Conservation (phyloP, 2,113 vertebrate genomes). For the Clupea harengus region DNA sequence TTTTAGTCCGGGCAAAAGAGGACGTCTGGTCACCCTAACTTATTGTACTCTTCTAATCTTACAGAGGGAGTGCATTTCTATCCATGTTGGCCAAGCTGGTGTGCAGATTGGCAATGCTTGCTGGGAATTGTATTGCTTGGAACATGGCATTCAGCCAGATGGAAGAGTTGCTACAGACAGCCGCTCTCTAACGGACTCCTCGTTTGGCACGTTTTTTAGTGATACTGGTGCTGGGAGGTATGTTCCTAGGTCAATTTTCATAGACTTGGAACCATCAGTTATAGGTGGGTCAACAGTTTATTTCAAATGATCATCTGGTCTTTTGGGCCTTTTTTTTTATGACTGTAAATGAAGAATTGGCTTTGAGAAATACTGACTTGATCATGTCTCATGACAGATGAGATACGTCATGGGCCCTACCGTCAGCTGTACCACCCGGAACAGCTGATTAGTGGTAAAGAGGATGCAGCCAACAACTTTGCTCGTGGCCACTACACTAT, state of each 20-base stretch:
- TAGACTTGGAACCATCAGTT: constrained; percentile 76
- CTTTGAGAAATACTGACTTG: constrained; percentile 28
- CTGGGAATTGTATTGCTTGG: no score
- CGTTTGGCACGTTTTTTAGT: constrained; percentile 75
- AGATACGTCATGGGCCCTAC: constrained; percentile 73
- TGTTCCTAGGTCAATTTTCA: constrained; percentile 70
- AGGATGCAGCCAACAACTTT: constrained; percentile 78
- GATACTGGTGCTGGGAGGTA: constrained; percentile 72
- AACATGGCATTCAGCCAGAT: no score
- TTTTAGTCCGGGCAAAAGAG: no score
- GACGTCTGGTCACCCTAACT: no score
- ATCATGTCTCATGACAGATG: constrained; percentile 54
- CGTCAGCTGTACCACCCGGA: constrained; percentile 77
- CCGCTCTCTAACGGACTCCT: constrained; percentile 37
- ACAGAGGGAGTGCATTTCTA: no score
- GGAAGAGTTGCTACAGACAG: no score
- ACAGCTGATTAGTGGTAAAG: constrained; percentile 59
- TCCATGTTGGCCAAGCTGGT: no score
- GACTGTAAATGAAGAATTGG: no score
- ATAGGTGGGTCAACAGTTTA: constrained; percentile 51
- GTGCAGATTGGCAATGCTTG: no score
- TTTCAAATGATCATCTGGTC: no score
- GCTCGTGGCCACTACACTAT: constrained; percentile 70
- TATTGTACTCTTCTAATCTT: no score
- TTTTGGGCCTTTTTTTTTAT: background rate